A percentile compares a stretch with the other conserved stretches of the same genome.
These are phyloP conservation scores for Torymus auratus DNA, from an alignment of 2,888 invertebrate genomes.

Conservation along the genomic window DNA sequence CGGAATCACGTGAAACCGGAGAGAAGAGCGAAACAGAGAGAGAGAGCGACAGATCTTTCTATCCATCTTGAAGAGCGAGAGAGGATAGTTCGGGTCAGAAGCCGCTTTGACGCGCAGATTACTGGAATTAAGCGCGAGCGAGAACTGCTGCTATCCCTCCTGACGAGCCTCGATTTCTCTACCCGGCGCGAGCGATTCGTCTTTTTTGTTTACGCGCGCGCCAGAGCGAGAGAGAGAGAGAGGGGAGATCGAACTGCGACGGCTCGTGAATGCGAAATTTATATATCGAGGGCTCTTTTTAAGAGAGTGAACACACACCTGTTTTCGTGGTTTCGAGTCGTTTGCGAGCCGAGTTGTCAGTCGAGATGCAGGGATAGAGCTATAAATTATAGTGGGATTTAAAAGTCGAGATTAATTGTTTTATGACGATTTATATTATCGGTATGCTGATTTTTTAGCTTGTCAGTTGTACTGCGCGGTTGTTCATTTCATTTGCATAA, in stretches of 20 bases:
- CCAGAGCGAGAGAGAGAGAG: too few species aligned
- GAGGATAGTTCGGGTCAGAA: conserved; percentile 65
- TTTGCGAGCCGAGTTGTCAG: background rate
- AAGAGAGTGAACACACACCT: too few species aligned
- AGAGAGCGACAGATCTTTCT: conserved; percentile 23
- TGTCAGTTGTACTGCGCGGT: conserved; percentile 37
- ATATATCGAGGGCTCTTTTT: too few species aligned
- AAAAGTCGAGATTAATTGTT: conserved; percentile 20
- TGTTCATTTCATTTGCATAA: conserved; percentile 56
- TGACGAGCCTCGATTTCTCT: conserved; percentile 39
- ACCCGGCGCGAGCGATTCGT: too few species aligned
- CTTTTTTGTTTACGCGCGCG: too few species aligned
- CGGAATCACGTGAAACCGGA: conserved; percentile 37
- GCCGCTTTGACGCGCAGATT: conserved; percentile 74
- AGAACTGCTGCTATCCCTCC: conserved; percentile 39
- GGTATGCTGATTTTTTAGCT: background rate
- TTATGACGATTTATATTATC: too few species aligned
- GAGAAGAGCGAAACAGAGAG: conserved; percentile 50
- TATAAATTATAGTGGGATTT: background rate
- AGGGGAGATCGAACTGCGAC: too few species aligned
- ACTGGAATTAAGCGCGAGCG: conserved; percentile 72
- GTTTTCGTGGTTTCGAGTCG: too few species aligned
- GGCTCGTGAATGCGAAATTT: too few species aligned
- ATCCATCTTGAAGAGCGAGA: conserved; percentile 13
- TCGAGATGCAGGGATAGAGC: too few species aligned